Base-by-base conservation (phyloP, 92 coral and sea anemone genomes). In the Porites evermanni region DNA sequence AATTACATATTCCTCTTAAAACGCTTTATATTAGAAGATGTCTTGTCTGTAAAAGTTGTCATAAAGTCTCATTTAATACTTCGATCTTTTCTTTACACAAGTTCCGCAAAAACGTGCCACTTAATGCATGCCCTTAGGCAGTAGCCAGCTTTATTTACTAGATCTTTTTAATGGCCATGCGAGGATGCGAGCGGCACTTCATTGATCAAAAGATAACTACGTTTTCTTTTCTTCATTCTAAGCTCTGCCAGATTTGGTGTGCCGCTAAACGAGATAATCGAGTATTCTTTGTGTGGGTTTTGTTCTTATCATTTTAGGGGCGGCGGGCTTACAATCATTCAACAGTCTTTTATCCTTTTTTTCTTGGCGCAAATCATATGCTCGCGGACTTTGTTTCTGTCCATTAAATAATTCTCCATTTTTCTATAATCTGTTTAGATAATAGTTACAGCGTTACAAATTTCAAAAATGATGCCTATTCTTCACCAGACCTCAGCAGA, bases 401-500 rank as follows among this genome's bases (percentile, higher is more conserved):
- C 58, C 78, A 81, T 70, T 81, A 72, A 73, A 72, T 74, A 83
- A 70, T 71, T 53, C 74, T 53, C 38, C 56, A 44, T 74, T 64
- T 61, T n/a, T 61, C 54, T 61, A 52, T 77, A 17, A 21, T 53
- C 60, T n/a, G 23, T 61, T 18, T 54, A 63, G 64, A 74, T 63
- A 60, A 53, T 20, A 38, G 17, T 61, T 59, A 47, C 63, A 21
- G 71, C 14, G 47, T 64, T 73, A 26, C 68, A 81, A n/a, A 26
- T 70, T 58, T 53, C 10, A 20, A 60, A 67, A 20, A 52, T 24
- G 53, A 17, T 8, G 13, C 7, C 63, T n/a, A 13, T 21, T 21
- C 16, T 81, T 92, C 87, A 94, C 98, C 98, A 94, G 53, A 94
- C 98, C 72, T 94, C 98, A 19, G 97, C 83, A 14, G 97, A 72